A percentile compares a stretch with the other conserved stretches of the same genome.
These are phyloP conservation scores for Alcis repandata DNA, from an alignment of 2,888 invertebrate genomes.

Conservation along the genomic window DNA sequence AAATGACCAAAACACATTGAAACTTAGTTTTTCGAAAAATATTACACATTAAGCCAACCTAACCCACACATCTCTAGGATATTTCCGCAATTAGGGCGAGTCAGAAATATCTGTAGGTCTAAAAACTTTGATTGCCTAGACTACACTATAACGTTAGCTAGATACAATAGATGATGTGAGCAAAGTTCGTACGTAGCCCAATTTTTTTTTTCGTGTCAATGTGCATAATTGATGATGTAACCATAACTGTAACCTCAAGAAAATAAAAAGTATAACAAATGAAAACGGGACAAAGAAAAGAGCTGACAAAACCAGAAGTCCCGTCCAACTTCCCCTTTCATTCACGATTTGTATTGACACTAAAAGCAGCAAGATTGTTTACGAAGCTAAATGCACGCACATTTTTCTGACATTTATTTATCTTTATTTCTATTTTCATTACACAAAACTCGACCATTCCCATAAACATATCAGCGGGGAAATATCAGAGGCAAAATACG, in stretches of 20 bases:
- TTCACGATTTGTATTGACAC: conserved; percentile 31
- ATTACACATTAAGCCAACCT: no score
- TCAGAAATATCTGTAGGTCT: no score
- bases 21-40: no score
- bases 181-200: no score
- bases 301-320: conserved; percentile 24
- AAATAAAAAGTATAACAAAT: conserved; percentile 16
- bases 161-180: background rate
- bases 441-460: conserved; percentile 28
- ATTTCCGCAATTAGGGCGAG: no score
- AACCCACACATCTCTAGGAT: no score
- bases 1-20: background rate
- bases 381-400: conserved; percentile 28
- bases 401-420: conserved; percentile 34
- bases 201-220: no score
- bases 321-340: conserved; percentile 1
- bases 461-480: conserved; percentile 44
- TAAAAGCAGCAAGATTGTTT: conserved; percentile 33
- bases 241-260: conserved; percentile 5
- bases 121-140: no score
- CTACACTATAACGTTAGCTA: no score
- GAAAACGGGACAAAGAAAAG: conserved; percentile 12
- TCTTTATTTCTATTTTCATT: conserved; percentile 37
- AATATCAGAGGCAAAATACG: conserved; percentile 70
- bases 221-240: no score